Conservation (phyloP, 2,113 vertebrate genomes). For the Eubucco bourcierii region DNA sequence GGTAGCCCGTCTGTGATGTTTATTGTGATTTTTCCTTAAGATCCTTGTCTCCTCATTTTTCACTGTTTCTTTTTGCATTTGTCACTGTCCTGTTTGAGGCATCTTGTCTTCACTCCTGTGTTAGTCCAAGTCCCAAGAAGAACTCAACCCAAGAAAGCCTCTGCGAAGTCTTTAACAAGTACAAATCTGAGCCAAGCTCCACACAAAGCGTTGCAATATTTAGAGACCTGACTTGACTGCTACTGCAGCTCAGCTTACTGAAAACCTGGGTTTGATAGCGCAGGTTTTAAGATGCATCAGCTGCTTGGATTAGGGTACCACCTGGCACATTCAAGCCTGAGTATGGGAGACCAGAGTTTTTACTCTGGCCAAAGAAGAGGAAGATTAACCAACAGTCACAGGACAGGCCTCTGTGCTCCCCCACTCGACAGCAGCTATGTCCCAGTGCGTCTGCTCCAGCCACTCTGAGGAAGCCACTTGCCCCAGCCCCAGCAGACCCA, state of each 20-base stretch:
- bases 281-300: neutral
- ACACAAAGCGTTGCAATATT: neutral
- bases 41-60: slow-evolving; percentile 54
- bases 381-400: neutral
- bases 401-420: neutral
- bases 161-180: neutral
- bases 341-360: neutral
- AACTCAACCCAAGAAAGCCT: neutral
- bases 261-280: neutral
- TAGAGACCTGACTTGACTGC: neutral
- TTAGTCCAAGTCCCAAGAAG: slow-evolving; percentile 12
- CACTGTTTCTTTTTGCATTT: slow-evolving; percentile 43
- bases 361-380: neutral
- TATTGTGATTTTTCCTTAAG: slow-evolving; percentile 57
- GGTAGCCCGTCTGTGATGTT: slow-evolving; percentile 27
- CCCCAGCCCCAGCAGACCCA: neutral
- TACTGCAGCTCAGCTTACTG: neutral
- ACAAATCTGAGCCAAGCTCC: neutral
- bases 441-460: fast-evolving
- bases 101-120: slow-evolving; percentile 20
- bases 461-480: neutral
- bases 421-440: fast-evolving
- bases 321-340: fast-evolving
- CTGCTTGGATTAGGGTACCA: neutral
- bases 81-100: slow-evolving; percentile 21